Evolutionary conservation across 2,888 invertebrate species (phyloP), one percentile per base, ranked within the genome.

Genomic region (Anticlea derivata): DNA sequence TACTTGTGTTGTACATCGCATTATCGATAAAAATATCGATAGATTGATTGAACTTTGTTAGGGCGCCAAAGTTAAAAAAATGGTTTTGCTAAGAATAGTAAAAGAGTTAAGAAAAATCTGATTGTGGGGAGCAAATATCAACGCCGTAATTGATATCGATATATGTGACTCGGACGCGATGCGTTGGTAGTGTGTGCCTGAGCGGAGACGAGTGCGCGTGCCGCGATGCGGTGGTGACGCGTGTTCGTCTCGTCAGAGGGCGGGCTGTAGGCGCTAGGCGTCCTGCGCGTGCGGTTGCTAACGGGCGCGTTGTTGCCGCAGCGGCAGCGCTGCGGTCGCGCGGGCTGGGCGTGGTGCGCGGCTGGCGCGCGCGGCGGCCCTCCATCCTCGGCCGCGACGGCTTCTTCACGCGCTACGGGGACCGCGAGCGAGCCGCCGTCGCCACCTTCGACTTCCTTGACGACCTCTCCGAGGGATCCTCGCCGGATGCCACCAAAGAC

Each of bases 401-500:
- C 71, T 94, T 96, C 91, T 96, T 93, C 92, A 93, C 94, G 56
- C 93, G 95, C 65, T 96, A 93, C 89, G 95, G 95, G 37, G 94
- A 94, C 66, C 93, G 94, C 73, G 95, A 96, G 76, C 92, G 92
- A 57, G 95, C 95, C 75, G 95, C 95, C 57, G 94, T 96, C 65
- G 94, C 95, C 58, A 93, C 93, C 68, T 96, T 96, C 88, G 95
- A 95, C 88, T 96, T 96, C 91, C 92, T 96, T 67, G 94, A 95
- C 82, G 94, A 94, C 70, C 83, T 94, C 67, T 85, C 91, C 68
- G 83, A 73, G 60, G 80, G 78, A 58, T 80, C 85, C 55, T 78
- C 85, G 55, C 87, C 86, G 68, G 87, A 78, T 61, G 78, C 78
- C 70, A 75, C 86, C 86, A 86, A 84, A 83, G 83, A 87, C 86